Base-by-base conservation (phyloP, 2,888 invertebrate genomes). In the Polyploca ridens region DNA sequence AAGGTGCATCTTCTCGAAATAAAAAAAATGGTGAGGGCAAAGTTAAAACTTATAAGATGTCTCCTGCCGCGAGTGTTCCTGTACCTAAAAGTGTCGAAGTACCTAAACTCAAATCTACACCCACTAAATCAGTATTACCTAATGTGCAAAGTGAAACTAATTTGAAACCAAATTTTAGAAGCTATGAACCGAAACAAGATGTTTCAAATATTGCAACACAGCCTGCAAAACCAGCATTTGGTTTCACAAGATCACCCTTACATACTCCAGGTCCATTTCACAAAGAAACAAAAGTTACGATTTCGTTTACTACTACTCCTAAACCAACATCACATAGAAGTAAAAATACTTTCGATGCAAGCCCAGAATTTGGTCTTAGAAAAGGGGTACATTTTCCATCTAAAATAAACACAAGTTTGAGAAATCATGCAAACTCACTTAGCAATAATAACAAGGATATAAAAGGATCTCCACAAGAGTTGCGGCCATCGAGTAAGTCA, bases 21-120 rank as follows among this genome's bases (percentile, higher is more conserved):
- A 5, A 5, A 61, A 61, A 61, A 16, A 10, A 19, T 8, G 11
- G 19, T 41, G 27, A 16, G 14, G 14, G 44, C 13, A 71, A 71
- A 49, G 41, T 63, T 33, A 72, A 71, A 64, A 62, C 67, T 8
- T 67, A 69, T 7, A 84, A 74, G 65, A 79, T 83, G 71, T 72
- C 76, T n/a, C 65, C 76, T 44, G 80, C 83, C 33, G 82, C 85
- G 19, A 87, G 83, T 67, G 69, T 80, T 8, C 71, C 79, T 0
- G 67, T 78, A 4, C 79, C 82, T 13, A 79, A 72, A 64, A 77
- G 69, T 63, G 68, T 81, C 33, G 69, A 83, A 63, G 73, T 76
- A 10, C 83, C 86, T 19, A 71, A 75, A 64, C 68, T 79, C 3
- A 77, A 65, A 60, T 46, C 66, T 46, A 60, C 69, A 19, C 27